Percentiles rank a stretch among this genome's conserved stretches.
These are phyloP conservation scores for Drosophila meridiana DNA, from an alignment of 2,888 invertebrate species.

Conservation along the genomic window DNA sequence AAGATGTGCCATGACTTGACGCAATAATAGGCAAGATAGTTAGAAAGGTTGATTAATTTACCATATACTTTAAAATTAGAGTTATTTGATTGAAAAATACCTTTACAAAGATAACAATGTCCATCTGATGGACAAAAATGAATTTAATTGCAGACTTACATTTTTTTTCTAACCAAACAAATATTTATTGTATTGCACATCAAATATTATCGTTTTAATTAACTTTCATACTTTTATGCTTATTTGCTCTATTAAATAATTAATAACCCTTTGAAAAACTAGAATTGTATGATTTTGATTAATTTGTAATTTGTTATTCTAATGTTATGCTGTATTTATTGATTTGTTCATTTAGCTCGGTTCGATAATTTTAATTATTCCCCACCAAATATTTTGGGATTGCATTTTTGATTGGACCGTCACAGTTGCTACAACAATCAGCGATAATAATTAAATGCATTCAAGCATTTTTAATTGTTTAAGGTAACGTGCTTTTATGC, in stretches of 20 bases:
- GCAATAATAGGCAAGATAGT: too few species aligned
- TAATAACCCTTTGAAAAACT: conserved; percentile 62
- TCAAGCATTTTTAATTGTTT: conserved; percentile 80
- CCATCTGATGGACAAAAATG: neutral
- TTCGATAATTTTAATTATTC: conserved; percentile 74
- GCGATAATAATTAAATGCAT: conserved; percentile 76
- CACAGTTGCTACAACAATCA: conserved; percentile 68
- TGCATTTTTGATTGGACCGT: conserved; percentile 74
- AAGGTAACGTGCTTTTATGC: conserved; percentile 63
- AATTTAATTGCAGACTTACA: neutral
- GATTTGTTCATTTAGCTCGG: conserved; percentile 41
- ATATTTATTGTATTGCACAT: conserved; percentile 1
- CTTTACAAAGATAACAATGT: too few species aligned
- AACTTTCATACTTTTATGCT: conserved; percentile 18
- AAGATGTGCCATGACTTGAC: too few species aligned
- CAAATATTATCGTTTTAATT: conserved; percentile 55
- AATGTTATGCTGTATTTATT: conserved; percentile 39
- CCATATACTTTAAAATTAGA: too few species aligned
- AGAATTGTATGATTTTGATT: conserved; percentile 37
- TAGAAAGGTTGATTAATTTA: too few species aligned
- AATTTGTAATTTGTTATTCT: conserved; percentile 40
- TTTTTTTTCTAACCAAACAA: neutral
- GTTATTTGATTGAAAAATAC: too few species aligned
- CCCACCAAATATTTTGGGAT: conserved; percentile 57
- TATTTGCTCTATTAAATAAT: conserved; percentile 58